Percentiles rank a stretch among this genome's conserved stretches.
phyloP scores from a whole-genome alignment of 2,888 invertebrate genomes.

The Microctonus brassicae region DNA sequence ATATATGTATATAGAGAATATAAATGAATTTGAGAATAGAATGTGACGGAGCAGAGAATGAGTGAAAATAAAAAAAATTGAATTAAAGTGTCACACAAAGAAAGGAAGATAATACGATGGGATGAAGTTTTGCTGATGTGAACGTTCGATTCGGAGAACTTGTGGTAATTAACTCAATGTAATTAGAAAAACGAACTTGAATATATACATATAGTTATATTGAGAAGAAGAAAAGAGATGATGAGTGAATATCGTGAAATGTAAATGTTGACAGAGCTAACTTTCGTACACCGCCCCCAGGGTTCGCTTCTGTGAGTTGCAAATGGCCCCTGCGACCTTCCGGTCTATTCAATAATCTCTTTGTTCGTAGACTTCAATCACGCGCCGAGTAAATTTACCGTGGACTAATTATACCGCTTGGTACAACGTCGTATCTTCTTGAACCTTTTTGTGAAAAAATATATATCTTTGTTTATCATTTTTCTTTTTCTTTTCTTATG shows the following conservation, averaged over 20 bases:
- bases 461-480: not conserved
- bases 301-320: slow-evolving; percentile 32
- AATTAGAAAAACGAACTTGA: slow-evolving; percentile 25
- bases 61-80: not conserved
- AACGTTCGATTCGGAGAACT: slow-evolving; percentile 23
- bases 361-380: slow-evolving; percentile 32
- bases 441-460: not conserved
- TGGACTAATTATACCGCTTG: slow-evolving; percentile 19
- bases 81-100: not conserved
- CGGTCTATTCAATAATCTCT: slow-evolving; percentile 39
- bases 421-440: not conserved
- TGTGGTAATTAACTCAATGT: slow-evolving; percentile 30
- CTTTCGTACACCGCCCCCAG: slow-evolving; percentile 17
- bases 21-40: too few relatives aligned
- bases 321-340: slow-evolving; percentile 36
- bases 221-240: not conserved
- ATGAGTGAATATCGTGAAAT: too few relatives aligned
- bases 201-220: not conserved
- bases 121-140: not conserved
- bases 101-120: slow-evolving; percentile 5
- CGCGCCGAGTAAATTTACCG: slow-evolving; percentile 32
- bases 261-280: slow-evolving; percentile 4
- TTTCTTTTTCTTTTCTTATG: too few relatives aligned
- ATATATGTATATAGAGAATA: not conserved
- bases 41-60: not conserved